These are phyloP conservation scores for Pangasius larnaudii DNA, from an alignment of 2,797 vertebrate species.

Conservation along the genomic window DNA sequence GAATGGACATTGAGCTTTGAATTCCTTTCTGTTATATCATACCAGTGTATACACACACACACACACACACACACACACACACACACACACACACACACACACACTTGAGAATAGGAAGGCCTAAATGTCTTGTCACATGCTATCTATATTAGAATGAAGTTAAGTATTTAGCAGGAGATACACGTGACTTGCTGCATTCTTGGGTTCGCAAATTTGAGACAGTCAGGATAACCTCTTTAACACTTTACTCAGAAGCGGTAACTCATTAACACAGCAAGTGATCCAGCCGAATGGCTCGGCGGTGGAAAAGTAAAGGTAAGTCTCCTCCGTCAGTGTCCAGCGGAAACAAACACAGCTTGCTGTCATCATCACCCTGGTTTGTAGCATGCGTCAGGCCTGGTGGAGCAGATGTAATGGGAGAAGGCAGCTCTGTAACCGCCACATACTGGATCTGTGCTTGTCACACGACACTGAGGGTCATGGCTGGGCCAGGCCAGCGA, in stretches of 20 bases:
- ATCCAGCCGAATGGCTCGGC: constrained; percentile 59
- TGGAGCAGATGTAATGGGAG: constrained; percentile 66
- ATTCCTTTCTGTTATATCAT: constrained; percentile 38
- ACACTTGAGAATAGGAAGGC: not conserved
- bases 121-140: constrained; percentile 18
- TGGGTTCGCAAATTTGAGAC: constrained; percentile 44
- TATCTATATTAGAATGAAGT: not conserved
- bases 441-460: constrained; percentile 64
- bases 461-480: constrained; percentile 69
- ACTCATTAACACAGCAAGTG: constrained; percentile 66
- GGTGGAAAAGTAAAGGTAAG: constrained; percentile 63
- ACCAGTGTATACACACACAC: constrained; percentile 26
- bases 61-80: constrained; percentile 29
- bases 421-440: constrained; percentile 67
- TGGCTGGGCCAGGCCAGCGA: constrained; percentile 60
- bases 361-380: constrained; percentile 32
- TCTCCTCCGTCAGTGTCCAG: constrained; percentile 38
- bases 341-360: constrained; percentile 50
- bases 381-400: constrained; percentile 58
- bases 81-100: not conserved
- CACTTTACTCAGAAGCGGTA: constrained; percentile 56
- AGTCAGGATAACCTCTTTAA: constrained; percentile 58
- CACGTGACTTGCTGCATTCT: constrained; percentile 4
- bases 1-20: constrained; percentile 25
- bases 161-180: constrained; percentile 43